Evolutionary conservation across 2,113 vertebrate species (phyloP).

Genomic region (Neolamprologus falcicula): DNA sequence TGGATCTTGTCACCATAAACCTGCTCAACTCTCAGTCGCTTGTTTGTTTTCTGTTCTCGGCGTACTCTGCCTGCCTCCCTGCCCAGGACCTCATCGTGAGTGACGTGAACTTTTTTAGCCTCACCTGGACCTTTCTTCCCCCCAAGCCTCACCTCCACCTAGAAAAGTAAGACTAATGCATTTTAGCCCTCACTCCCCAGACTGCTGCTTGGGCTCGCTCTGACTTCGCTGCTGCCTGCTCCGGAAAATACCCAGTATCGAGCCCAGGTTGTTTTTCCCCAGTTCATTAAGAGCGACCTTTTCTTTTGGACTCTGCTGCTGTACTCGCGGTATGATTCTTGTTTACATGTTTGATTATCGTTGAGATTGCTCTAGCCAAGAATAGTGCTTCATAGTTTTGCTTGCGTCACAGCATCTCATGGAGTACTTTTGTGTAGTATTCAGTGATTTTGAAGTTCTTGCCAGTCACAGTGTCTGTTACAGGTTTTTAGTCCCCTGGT

Average conservation of each 20-base stretch:
- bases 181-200: neutral
- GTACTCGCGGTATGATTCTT: neutral
- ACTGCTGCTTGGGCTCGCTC: neutral
- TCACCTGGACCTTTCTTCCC: neutral
- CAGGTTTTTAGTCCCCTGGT: neutral
- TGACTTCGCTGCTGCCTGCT: neutral
- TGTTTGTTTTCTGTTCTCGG: neutral
- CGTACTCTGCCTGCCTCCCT: neutral
- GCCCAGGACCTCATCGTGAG: fast-evolving
- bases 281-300: neutral
- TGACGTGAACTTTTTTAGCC: neutral
- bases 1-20: neutral
- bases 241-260: neutral
- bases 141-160: neutral
- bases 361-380: neutral
- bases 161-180: neutral
- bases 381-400: neutral
- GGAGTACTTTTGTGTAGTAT: neutral
- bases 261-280: neutral
- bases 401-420: neutral
- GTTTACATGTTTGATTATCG: neutral
- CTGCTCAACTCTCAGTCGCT: neutral
- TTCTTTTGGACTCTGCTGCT: neutral
- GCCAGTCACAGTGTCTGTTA: neutral
- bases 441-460: neutral